Conservation (phyloP, 37 sponge, comb jelly and placozoan genomes). For the Halichondria panicea region DNA sequence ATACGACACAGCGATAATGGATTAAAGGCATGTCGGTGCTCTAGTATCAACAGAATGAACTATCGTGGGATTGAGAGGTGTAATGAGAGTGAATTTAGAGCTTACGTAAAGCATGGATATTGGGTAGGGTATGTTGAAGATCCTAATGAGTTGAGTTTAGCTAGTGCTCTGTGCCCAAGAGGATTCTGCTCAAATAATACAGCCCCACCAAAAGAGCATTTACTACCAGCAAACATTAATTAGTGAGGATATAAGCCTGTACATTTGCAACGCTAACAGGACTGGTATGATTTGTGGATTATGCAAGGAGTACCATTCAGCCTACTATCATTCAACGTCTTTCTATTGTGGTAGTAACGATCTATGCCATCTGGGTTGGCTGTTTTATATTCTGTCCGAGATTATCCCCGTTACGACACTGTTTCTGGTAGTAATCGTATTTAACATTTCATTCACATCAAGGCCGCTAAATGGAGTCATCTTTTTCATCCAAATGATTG, state of each 20-base stretch:
- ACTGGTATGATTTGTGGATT: slow-evolving; percentile 37
- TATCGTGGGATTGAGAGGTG: background rate
- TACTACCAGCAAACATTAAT: slow-evolving; percentile 1
- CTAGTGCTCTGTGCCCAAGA: slow-evolving; percentile 1
- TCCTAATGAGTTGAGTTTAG: background rate
- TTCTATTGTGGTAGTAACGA: slow-evolving; percentile 1
- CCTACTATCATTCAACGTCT: slow-evolving; percentile 41
- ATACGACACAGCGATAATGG: background rate
- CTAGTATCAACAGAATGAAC: too few species aligned
- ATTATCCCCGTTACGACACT: slow-evolving; percentile 43
- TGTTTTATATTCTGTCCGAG: slow-evolving; percentile 50
- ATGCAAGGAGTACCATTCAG: slow-evolving; percentile 14
- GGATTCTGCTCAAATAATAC: background rate
- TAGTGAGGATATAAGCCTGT: too few species aligned
- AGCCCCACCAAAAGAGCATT: background rate
- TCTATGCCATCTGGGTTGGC: slow-evolving; percentile 9
- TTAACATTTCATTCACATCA: slow-evolving; percentile 41
- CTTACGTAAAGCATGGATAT: slow-evolving; percentile 22
- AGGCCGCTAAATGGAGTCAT: slow-evolving; percentile 44
- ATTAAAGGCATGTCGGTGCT: too few species aligned
- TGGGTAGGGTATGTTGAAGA: slow-evolving; percentile 50
- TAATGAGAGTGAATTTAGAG: background rate
- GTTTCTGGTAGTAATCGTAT: slow-evolving; percentile 17
- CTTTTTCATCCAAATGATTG: slow-evolving; percentile 47
- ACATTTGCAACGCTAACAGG: slow-evolving; percentile 29